A percentile compares a stretch with the other conserved stretches of the same genome.
These are phyloP conservation scores for Chromoteleia sp. DNA, from an alignment of 2,888 invertebrate genomes.

Conservation along the genomic window DNA sequence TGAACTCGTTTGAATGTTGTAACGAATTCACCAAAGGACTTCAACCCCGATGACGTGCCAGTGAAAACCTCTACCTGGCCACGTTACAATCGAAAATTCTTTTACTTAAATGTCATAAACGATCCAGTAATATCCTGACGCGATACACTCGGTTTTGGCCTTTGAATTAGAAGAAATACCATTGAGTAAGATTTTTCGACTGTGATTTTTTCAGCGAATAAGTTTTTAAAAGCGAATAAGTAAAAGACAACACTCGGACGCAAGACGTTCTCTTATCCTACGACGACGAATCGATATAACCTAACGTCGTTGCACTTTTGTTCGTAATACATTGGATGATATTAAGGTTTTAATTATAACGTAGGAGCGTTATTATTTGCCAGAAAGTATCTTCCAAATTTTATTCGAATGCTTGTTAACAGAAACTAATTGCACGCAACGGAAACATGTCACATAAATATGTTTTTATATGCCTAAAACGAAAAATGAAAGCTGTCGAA, in stretches of 20 bases:
- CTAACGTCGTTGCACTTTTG: constrained; percentile 2
- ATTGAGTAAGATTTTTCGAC: not conserved
- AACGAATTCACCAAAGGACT: constrained; percentile 52
- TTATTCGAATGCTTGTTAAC: constrained; percentile 1
- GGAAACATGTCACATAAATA: constrained; percentile 6
- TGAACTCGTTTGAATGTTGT: constrained; percentile 48
- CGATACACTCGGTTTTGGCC: not conserved
- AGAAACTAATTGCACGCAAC: not conserved
- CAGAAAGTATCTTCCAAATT: too few relatives aligned
- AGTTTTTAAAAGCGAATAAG: too few relatives aligned
- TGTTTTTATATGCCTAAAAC: not conserved
- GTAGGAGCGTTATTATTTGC: too few relatives aligned
- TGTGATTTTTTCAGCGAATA: not conserved
- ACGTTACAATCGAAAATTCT: constrained; percentile 16
- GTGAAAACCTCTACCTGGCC: constrained; percentile 42
- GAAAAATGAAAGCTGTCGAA: constrained; percentile 13
- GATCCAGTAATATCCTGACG: constrained; percentile 9
- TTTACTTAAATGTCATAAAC: constrained; percentile 21
- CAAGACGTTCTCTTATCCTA: constrained; percentile 11
- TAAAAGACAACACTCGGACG: too few relatives aligned
- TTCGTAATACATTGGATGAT: not conserved
- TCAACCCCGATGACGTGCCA: constrained; percentile 51
- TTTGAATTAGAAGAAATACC: not conserved
- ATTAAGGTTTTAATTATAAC: too few relatives aligned
- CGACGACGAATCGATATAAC: not conserved